Evolutionary conservation across 1,140 invertebrate genomes (phyloP), one percentile per base, ranked within the genome.

Genomic region (Heterodera schachtii): DNA sequence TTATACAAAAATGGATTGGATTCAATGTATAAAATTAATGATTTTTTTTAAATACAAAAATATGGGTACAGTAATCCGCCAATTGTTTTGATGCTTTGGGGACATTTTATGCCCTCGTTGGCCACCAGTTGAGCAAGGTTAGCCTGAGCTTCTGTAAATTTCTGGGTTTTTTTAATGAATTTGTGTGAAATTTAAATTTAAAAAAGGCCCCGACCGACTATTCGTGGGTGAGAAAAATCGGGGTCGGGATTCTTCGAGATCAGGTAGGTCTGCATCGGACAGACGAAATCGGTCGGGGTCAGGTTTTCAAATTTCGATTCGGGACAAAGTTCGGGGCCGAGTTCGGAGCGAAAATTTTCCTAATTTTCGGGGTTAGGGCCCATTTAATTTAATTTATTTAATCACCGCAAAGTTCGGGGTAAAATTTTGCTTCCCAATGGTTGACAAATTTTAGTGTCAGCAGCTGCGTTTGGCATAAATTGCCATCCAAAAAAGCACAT

Each of bases 121-220:
- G 69, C 44, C 69, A 71, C 7, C 31, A 71, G 19, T 16, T 41
- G 11, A 19, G 69, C 19, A 41, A 71, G 69, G 8, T 41, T 31
- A 11, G 69, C 69, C 69, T 71, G 69, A 11, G 69, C 69, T 19
- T 71, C 69, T 71, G 19, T 43, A 71, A 43, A 71, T 41, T 71
- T n/a, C n/a, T n/a, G n/a, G n/a, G n/a, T n/a, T n/a, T n/a, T n/a
- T n/a, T n/a, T n/a, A n/a, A n/a, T n/a, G n/a, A n/a, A n/a, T n/a
- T n/a, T n/a, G n/a, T n/a, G n/a, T n/a, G n/a, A n/a, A n/a, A n/a
- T n/a, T n/a, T n/a, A n/a, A n/a, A n/a, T n/a, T n/a, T n/a, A n/a
- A n/a, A n/a, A n/a, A n/a, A n/a, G n/a, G n/a, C n/a, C n/a, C n/a
- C n/a, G n/a, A n/a, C n/a, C n/a, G n/a, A n/a, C n/a, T n/a, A n/a